Percentiles rank a stretch among this genome's conserved stretches.
These are phyloP conservation scores for Pangasianodon hypophthalmus DNA, from an alignment of 2,113 vertebrate genomes.

Conservation along the genomic window DNA sequence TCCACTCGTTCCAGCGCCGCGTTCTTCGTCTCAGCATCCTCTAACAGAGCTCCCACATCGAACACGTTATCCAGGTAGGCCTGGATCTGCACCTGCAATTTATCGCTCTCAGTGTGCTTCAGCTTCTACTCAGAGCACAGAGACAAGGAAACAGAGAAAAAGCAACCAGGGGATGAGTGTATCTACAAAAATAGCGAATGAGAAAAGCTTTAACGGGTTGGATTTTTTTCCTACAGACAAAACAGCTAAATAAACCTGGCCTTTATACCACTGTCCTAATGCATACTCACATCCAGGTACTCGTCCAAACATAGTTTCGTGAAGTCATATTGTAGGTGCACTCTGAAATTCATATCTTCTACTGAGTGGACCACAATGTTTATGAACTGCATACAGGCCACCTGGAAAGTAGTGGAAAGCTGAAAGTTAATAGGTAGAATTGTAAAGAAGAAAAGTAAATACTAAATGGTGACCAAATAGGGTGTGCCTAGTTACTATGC, in stretches of 20 bases:
- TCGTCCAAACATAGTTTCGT: conserved; percentile 94
- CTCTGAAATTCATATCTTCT: conserved; percentile 98
- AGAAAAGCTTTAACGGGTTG: neutral
- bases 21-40: conserved; percentile 96
- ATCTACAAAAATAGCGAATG: neutral
- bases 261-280: neutral
- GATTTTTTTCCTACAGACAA: neutral
- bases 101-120: conserved; percentile 95
- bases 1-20: conserved; percentile 96
- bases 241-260: neutral
- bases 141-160: neutral
- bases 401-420: conserved; percentile 69
- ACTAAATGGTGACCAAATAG: neutral
- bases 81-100: conserved; percentile 96
- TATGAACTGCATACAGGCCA: conserved; percentile 99
- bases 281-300: conserved; percentile 86
- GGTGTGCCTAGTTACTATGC: neutral
- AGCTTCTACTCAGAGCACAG: conserved; percentile 78
- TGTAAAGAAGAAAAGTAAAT: neutral
- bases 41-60: conserved; percentile 90
- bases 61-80: conserved; percentile 97
- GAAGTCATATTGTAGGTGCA: conserved; percentile 95
- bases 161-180: neutral
- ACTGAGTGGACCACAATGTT: conserved; percentile 98
- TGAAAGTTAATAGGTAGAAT: neutral